phyloP scores from a whole-genome alignment of 2,888 invertebrate genomes.

The Tetranychus truncatus region DNA sequence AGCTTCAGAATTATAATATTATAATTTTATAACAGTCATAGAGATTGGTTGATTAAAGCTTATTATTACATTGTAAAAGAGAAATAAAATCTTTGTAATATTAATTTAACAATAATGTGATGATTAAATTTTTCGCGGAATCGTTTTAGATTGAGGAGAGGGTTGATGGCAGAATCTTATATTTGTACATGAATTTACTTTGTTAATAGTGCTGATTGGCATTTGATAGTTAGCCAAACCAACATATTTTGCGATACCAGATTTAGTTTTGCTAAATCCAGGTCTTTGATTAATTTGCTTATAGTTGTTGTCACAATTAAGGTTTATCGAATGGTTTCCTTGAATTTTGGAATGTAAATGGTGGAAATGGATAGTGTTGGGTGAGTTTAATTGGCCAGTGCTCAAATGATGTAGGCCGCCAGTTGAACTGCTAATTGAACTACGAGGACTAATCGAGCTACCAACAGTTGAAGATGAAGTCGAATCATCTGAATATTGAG shows the following conservation, averaged over 20 bases:
- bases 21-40: too few relatives aligned
- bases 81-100: too few relatives aligned
- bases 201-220: background rate
- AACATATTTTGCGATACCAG: conserved; percentile 2
- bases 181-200: conserved; percentile 6
- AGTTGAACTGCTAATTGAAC: background rate
- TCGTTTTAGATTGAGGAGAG: background rate
- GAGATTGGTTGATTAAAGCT: too few relatives aligned
- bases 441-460: background rate
- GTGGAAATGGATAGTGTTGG: background rate
- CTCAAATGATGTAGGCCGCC: background rate
- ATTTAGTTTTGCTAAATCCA: background rate
- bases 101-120: background rate
- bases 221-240: background rate
- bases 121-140: background rate
- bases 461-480: background rate
- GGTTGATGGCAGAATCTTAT: conserved; percentile 8
- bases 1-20: too few relatives aligned
- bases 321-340: too few relatives aligned
- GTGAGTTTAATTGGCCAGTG: background rate
- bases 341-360: background rate
- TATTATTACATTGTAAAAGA: too few relatives aligned
- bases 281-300: background rate
- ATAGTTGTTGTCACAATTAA: too few relatives aligned
- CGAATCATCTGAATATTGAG: conserved; percentile 10